Base-by-base conservation (phyloP, 2,797 vertebrate genomes). In the Chaetodon trifasciatus region DNA sequence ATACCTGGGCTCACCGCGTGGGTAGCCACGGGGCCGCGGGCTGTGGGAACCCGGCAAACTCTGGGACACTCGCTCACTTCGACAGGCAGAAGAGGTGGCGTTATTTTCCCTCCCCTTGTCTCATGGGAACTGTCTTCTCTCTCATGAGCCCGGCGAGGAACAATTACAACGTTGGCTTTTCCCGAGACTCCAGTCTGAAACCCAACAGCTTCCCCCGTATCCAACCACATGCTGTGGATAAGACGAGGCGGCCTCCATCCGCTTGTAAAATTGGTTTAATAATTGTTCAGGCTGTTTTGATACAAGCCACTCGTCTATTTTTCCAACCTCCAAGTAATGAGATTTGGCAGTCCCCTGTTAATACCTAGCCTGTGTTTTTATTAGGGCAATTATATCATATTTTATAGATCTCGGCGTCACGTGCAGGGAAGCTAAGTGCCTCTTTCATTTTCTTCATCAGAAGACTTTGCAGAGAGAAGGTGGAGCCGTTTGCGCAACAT, bases 211-310 rank as follows among this genome's bases (percentile, higher is more conserved):
- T 64, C 69, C 81, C 74, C 32, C 46, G 28, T 21, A 66, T 63
- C 70, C 74, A 87, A 75, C 83, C 84, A 52, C 76, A 86, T 9
- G 39, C 81, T 85, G 73, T 69, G 86, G 78, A 88, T 79, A 58
- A 74, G 24, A 74, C 79, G 70, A 21, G 90, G 72, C 35, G 9
- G 81, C 52, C 84, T 74, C 84, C 74, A 55, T 74, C 63, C 28
- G 66, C 90, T 90, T 82, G 89, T 93, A 88, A 93, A 92, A 87
- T 74, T 39, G 72, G 65, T 88, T 89, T 84, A 88, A 90, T 91
- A 84, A 85, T 86, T 85, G 74, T 81, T 11, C 16, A 39, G 83
- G 55, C 83, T 70, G 83, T 86, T 86, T 83, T 85, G 85, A 91
- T 86, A 85, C 9, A 52, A 87, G 88, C 66, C 82, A 66, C 82